phyloP scores from a whole-genome alignment of 2,888 invertebrate genomes.

The Chironomus riparius region DNA sequence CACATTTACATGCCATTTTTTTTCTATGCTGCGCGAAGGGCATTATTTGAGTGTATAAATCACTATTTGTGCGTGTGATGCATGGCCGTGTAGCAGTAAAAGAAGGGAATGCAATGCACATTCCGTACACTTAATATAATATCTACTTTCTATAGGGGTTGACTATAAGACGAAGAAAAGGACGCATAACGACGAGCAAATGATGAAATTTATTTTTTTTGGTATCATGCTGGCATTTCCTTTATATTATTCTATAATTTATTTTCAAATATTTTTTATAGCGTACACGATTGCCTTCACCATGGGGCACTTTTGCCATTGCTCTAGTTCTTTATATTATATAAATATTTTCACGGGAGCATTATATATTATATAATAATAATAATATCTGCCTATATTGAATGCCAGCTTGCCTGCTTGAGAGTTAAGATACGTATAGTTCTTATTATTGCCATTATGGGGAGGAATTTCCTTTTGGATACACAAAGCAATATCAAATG shows the following conservation, averaged over 20 bases:
- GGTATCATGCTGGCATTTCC: constrained; percentile 6
- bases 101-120: too few relatives aligned
- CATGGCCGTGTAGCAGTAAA: too few relatives aligned
- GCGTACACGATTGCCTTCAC: constrained; percentile 11
- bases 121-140: too few relatives aligned
- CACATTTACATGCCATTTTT: background rate
- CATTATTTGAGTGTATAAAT: background rate
- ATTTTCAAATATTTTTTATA: constrained; percentile 1
- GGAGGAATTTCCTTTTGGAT: too few relatives aligned
- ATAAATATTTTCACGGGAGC: background rate
- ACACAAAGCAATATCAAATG: too few relatives aligned
- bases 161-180: too few relatives aligned
- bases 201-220: background rate
- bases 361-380: too few relatives aligned
- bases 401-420: too few relatives aligned
- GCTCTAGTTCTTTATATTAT: too few relatives aligned
- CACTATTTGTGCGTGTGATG: background rate
- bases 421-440: too few relatives aligned
- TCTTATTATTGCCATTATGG: too few relatives aligned
- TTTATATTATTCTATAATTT: constrained; percentile 7
- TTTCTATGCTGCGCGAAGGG: background rate
- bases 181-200: background rate
- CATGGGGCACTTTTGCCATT: background rate
- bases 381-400: too few relatives aligned
- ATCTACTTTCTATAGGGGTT: background rate